Conservation (phyloP, 2,888 invertebrate species). For the Agrotis ipsilon region DNA sequence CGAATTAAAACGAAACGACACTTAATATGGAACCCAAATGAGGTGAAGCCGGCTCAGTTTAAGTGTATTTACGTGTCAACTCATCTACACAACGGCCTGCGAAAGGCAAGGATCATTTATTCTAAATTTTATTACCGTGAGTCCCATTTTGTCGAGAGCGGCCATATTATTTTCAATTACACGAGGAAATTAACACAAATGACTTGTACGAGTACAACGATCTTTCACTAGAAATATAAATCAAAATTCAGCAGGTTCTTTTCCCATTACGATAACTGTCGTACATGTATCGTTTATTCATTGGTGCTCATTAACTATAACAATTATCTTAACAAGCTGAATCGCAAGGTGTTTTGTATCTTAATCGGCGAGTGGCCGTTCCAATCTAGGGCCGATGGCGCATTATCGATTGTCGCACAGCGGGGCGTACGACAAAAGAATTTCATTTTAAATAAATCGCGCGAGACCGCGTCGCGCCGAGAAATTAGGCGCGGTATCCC, state of each 20-base stretch:
- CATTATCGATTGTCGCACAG: constrained; percentile 88
- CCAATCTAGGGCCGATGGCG: constrained; percentile 84
- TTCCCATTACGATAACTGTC: constrained; percentile 22
- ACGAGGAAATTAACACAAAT: constrained; percentile 39
- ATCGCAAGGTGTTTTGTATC: constrained; percentile 83
- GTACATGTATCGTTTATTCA: constrained; percentile 57
- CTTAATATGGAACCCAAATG: constrained; percentile 75
- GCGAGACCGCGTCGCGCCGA: constrained; percentile 88
- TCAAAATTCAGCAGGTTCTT: constrained; percentile 37
- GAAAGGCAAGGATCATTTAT: constrained; percentile 70
- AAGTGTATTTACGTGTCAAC: constrained; percentile 80
- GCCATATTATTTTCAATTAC: constrained; percentile 55
- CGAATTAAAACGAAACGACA: constrained; percentile 72
- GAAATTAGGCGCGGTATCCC: constrained; percentile 89
- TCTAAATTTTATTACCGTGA: constrained; percentile 63
- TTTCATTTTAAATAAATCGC: constrained; percentile 89
- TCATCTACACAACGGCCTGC: constrained; percentile 65
- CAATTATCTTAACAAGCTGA: constrained; percentile 75
- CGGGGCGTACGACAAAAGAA: constrained; percentile 87
- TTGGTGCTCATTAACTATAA: constrained; percentile 70
- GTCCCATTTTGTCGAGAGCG: constrained; percentile 48
- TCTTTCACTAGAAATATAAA: constrained; percentile 25
- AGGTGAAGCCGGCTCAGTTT: constrained; percentile 72
- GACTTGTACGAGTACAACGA: not conserved
- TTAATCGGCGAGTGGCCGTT: constrained; percentile 83